These are phyloP conservation scores for Promerops cafer DNA, from an alignment of 2,113 vertebrate species.

Conservation along the genomic window DNA sequence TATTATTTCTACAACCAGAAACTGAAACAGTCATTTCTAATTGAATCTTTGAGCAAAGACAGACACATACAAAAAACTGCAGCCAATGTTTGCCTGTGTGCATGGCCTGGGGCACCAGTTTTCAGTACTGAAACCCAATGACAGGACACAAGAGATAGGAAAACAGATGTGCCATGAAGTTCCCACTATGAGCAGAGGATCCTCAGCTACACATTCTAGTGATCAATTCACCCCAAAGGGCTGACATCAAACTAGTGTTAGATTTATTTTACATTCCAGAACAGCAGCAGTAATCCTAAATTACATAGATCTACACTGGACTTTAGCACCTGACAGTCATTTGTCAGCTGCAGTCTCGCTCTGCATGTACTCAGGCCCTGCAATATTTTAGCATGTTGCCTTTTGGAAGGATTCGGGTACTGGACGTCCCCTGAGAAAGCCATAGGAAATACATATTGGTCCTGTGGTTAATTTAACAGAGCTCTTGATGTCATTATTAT, in stretches of 20 bases:
- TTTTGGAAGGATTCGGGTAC: neutral
- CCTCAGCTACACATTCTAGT: neutral
- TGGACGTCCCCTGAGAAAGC: neutral
- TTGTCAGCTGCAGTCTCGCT: neutral
- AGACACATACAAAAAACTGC: neutral
- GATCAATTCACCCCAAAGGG: neutral
- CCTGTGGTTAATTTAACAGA: slow-evolving; percentile 38
- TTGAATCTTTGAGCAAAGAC: neutral
- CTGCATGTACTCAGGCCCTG: neutral
- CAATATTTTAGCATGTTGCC: neutral
- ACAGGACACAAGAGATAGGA: neutral
- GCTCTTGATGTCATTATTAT: slow-evolving; percentile 13
- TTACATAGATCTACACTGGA: neutral
- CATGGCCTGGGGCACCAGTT: neutral
- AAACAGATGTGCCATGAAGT: neutral
- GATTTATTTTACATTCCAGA: neutral
- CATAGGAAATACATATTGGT: neutral
- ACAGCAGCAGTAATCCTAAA: neutral
- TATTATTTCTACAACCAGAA: neutral
- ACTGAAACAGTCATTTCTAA: neutral
- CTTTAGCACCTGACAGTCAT: neutral
- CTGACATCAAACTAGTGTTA: neutral
- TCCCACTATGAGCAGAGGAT: neutral
- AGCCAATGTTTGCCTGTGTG: neutral
- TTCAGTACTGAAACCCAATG: neutral